These are phyloP conservation scores for Coracias cyanogaster DNA, from an alignment of 2,797 vertebrate species.

Conservation along the genomic window DNA sequence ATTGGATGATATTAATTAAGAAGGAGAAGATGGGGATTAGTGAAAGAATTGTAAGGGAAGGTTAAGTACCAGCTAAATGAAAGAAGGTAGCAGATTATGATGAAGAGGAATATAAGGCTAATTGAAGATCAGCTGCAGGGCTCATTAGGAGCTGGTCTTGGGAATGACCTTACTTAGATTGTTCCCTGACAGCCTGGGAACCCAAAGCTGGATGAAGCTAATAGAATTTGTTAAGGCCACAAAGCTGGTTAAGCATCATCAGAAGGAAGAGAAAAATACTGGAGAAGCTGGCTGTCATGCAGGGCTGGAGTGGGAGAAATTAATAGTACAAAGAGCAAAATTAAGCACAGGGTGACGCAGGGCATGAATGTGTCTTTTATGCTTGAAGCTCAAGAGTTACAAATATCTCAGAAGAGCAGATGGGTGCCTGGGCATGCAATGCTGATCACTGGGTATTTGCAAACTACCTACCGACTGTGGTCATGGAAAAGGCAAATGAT, in stretches of 20 bases:
- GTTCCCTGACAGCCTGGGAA: not conserved
- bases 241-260: constrained; percentile 13
- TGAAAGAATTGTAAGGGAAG: not conserved
- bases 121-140: constrained; percentile 12
- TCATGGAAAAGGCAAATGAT: not conserved
- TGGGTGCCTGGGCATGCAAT: not conserved
- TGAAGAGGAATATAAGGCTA: constrained; percentile 5
- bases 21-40: constrained; percentile 24
- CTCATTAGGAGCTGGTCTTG: not conserved
- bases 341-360: rapidly evolving
- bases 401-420: not conserved
- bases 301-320: not conserved
- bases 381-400: not conserved
- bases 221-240: not conserved
- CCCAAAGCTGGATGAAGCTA: not conserved
- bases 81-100: constrained; percentile 15
- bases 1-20: constrained; percentile 38
- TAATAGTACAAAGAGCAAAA: not conserved
- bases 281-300: not conserved
- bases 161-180: not conserved
- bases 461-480: rapidly evolving
- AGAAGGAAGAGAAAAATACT: constrained; percentile 1
- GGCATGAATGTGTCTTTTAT: not conserved
- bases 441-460: not conserved
- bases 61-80: constrained; percentile 15